These are phyloP conservation scores for Podarcis siculus DNA, from an alignment of 2,797 vertebrate genomes.

Conservation along the genomic window DNA sequence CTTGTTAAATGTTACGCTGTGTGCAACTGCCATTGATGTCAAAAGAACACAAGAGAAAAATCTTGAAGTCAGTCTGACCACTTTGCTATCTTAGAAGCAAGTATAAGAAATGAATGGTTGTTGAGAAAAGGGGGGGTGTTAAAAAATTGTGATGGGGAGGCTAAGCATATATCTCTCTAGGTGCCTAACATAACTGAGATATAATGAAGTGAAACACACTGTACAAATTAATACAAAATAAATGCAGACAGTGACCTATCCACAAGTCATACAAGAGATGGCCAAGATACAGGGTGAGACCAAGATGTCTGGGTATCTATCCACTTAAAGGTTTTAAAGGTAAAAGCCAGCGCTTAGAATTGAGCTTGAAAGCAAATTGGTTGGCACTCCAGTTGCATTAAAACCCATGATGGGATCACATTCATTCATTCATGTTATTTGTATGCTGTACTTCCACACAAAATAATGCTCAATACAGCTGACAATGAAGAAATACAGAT, in stretches of 20 bases:
- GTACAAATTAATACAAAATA: not conserved
- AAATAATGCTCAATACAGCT: too few relatives aligned
- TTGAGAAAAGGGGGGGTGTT: not conserved
- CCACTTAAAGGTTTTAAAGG: not conserved
- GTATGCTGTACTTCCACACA: too few relatives aligned
- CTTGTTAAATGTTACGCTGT: constrained; percentile 18
- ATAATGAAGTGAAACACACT: not conserved
- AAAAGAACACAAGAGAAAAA: not conserved
- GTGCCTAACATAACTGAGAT: not conserved
- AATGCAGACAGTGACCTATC: not conserved
- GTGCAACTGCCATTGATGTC: constrained; percentile 8
- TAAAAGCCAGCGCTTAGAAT: not conserved
- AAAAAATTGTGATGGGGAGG: not conserved
- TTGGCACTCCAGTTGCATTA: not conserved
- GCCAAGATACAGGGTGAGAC: not conserved
- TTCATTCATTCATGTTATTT: too few relatives aligned
- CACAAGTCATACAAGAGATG: not conserved
- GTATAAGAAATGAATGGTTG: not conserved
- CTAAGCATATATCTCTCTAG: not conserved
- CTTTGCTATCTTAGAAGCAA: not conserved
- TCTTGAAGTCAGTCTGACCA: not conserved
- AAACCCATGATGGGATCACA: too few relatives aligned
- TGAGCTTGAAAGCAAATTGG: not conserved
- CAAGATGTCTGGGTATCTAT: not conserved
- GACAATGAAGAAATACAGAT: too few relatives aligned